Evolutionary conservation across 2,797 vertebrate genomes (phyloP).

Genomic region (Gallirallus australis): DNA sequence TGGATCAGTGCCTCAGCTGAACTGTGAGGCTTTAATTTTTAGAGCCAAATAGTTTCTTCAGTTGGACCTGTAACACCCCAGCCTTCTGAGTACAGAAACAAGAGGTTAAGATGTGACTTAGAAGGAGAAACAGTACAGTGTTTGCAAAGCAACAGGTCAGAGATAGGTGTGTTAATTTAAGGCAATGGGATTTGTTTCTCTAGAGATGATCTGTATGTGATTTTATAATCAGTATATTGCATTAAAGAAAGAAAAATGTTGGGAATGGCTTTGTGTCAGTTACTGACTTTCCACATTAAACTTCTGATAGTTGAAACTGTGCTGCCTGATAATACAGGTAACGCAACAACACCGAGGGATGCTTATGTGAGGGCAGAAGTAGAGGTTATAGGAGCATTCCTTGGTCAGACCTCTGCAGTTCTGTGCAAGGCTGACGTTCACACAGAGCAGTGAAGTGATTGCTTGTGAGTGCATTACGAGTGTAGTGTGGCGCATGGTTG

Average conservation of each 20-base stretch:
- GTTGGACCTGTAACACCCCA: neutral
- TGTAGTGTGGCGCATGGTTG: too few species aligned
- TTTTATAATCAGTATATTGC: neutral
- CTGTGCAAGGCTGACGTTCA: neutral
- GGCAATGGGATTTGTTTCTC: neutral
- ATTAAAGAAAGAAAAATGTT: neutral
- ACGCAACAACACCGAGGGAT: accelerated
- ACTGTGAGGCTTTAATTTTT: neutral
- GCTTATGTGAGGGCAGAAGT: accelerated
- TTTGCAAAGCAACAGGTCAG: neutral
- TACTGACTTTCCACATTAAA: neutral
- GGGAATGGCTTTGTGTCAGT: neutral
- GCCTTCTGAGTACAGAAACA: neutral
- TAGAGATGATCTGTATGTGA: neutral
- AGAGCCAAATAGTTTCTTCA: neutral
- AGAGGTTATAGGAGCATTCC: accelerated
- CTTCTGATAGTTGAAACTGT: neutral
- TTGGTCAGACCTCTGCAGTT: neutral
- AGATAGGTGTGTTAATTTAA: neutral
- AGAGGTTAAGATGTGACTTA: neutral
- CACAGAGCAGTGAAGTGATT: neutral
- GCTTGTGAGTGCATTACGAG: too few species aligned
- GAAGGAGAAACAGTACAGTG: neutral
- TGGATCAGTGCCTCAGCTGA: neutral
- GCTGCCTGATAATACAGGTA: neutral